Evolutionary conservation across 2,888 invertebrate species (phyloP).

Genomic region (Elysia crispata): DNA sequence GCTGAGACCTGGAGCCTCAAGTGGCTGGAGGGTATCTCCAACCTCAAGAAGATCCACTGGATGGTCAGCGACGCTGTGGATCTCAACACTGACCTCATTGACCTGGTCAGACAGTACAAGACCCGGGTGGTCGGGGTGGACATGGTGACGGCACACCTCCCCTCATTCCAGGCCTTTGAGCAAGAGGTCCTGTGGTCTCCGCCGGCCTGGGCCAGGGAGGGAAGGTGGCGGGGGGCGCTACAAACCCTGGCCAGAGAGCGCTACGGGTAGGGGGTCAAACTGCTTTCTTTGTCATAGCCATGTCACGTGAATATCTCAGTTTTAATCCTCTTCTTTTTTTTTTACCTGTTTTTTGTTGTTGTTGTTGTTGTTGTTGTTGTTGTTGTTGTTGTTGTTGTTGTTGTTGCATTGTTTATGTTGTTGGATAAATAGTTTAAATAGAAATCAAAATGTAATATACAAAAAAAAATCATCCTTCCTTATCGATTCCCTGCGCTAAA

Average conservation of each 20-base stretch:
- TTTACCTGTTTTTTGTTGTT: too few species aligned
- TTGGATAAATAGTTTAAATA: too few species aligned
- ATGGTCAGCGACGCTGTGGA: constrained; percentile 29
- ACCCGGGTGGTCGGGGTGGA: constrained; percentile 24
- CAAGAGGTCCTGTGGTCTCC: background rate
- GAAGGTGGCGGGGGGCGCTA: constrained; percentile 14
- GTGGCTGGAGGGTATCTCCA: background rate
- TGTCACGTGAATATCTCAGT: background rate
- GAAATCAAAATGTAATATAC: too few species aligned
- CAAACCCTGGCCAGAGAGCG: background rate
- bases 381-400: too few species aligned
- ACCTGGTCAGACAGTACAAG: background rate
- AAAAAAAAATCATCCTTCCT: too few species aligned
- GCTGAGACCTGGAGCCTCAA: background rate
- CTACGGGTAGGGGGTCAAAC: background rate
- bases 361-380: too few species aligned
- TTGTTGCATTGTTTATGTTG: too few species aligned
- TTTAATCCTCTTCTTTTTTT: too few species aligned
- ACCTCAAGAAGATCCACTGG: constrained; percentile 21
- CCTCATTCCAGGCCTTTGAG: constrained; percentile 12
- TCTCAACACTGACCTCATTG: background rate
- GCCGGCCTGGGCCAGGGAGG: constrained; percentile 26
- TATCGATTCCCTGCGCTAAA: too few species aligned
- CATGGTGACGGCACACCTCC: background rate
- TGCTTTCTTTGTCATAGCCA: background rate